Conservation (phyloP, 2,797 vertebrate species). For the Enteromius trimaculatus region DNA sequence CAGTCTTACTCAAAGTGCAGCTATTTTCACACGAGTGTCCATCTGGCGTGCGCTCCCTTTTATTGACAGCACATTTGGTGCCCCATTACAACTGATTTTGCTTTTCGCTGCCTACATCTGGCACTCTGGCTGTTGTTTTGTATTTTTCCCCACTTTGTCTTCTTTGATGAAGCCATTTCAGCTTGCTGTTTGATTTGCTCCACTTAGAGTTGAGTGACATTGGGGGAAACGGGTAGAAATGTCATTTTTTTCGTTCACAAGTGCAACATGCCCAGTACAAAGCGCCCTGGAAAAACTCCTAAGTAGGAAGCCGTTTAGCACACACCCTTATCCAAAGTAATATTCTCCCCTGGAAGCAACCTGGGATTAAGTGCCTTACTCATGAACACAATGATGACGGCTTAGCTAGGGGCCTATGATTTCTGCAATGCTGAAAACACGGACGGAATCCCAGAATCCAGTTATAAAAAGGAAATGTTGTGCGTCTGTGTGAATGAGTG, state of each 20-base stretch:
- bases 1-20: slow-evolving; percentile 35
- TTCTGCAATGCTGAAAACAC: neutral
- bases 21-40: slow-evolving; percentile 44
- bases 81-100: slow-evolving; percentile 42
- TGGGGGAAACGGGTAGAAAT: neutral
- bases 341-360: neutral
- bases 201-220: slow-evolving; percentile 41
- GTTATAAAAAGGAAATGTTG: neutral
- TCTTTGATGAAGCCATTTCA: slow-evolving; percentile 39
- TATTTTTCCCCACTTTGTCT: slow-evolving; percentile 35
- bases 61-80: slow-evolving; percentile 43
- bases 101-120: slow-evolving; percentile 42
- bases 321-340: neutral
- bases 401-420: neutral
- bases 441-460: neutral
- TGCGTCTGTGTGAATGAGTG: neutral
- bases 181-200: slow-evolving; percentile 10
- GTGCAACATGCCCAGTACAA: neutral
- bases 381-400: neutral
- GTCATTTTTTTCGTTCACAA: neutral
- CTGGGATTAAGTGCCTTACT: no score
- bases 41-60: slow-evolving; percentile 39
- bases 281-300: neutral
- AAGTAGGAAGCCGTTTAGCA: slow-evolving; percentile 1
- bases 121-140: slow-evolving; percentile 37